phyloP scores from a whole-genome alignment of 2,797 vertebrate genomes.

The Cygnus olor region DNA sequence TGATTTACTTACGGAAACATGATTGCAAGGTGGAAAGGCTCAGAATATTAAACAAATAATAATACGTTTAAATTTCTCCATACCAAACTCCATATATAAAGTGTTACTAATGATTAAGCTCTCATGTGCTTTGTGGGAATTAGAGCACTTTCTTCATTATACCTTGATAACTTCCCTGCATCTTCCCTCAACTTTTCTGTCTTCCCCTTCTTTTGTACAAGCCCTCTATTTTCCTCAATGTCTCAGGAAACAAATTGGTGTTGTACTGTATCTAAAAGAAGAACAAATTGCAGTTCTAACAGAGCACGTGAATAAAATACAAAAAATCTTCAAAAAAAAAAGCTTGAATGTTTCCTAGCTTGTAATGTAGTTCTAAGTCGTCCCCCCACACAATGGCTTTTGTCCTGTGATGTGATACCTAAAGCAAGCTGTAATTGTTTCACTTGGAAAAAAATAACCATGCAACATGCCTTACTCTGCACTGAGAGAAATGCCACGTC shows the following conservation, averaged over 20 bases:
- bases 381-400: neutral
- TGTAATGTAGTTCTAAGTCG: accelerated
- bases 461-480: neutral
- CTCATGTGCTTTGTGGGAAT: neutral
- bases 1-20: neutral
- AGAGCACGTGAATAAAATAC: neutral
- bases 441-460: slow-evolving; percentile 31
- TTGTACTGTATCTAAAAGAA: neutral
- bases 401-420: slow-evolving; percentile 38
- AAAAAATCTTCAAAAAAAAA: neutral
- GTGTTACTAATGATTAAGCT: neutral
- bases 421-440: slow-evolving; percentile 35
- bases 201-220: neutral
- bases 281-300: neutral
- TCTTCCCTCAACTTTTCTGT: neutral
- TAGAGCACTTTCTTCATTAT: neutral
- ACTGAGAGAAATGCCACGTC: slow-evolving; percentile 53
- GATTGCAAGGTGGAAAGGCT: too few species aligned
- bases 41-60: neutral
- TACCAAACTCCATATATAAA: neutral
- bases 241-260: neutral
- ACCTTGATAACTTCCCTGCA: neutral
- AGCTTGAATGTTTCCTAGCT: neutral
- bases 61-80: neutral
- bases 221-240: neutral